Evolutionary conservation across 2,113 vertebrate species (phyloP).

Genomic region (Otus sunia): DNA sequence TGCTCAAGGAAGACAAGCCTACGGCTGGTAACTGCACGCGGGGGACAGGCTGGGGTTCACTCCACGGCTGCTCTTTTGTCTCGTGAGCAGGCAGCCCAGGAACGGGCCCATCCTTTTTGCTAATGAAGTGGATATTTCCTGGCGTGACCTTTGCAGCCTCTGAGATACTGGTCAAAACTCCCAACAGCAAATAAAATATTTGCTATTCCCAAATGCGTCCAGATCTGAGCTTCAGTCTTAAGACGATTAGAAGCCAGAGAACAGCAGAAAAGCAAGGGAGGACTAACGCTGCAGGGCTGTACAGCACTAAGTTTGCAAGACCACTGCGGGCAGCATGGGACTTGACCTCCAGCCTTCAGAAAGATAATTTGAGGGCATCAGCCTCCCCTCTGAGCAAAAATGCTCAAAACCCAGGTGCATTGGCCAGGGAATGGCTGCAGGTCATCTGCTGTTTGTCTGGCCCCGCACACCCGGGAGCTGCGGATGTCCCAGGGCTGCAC

Average conservation of each 20-base stretch:
- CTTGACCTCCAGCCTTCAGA: neutral
- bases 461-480: neutral
- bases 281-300: neutral
- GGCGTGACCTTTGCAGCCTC: neutral
- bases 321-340: neutral
- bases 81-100: accelerated
- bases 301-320: neutral
- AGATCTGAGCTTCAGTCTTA: neutral
- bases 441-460: neutral
- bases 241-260: neutral
- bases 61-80: neutral
- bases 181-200: neutral
- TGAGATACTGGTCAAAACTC: neutral
- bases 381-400: neutral
- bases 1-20: neutral
- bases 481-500: neutral
- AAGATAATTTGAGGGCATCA: neutral
- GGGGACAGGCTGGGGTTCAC: neutral
- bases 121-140: neutral
- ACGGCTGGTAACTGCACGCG: neutral
- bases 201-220: neutral
- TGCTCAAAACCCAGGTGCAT: neutral
- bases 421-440: accelerated
- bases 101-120: accelerated
- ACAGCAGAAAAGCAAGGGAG: neutral